Evolutionary conservation across 2,888 invertebrate species (phyloP), one percentile per base, ranked within the genome.

Genomic region (Strigamia transsilvanica): DNA sequence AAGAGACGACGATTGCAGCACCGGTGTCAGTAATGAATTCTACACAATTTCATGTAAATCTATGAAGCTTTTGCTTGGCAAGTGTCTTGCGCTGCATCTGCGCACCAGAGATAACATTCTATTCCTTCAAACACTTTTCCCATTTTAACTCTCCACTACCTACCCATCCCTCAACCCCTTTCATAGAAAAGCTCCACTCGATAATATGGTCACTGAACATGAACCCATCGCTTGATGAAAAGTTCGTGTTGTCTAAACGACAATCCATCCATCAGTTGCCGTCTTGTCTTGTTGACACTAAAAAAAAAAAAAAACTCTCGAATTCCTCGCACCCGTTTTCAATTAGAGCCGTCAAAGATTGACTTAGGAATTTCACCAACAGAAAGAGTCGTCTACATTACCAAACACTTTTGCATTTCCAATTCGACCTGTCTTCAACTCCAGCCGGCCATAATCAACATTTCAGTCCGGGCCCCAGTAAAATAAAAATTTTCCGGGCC

Each of bases 291-390:
- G 51, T 51, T 51, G 51, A 51, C 51, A 51, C 51, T 34, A 18
- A 15, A 56, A 46, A 12, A 46, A n/a, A n/a, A n/a, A n/a, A 46
- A 56, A 56, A 56, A 56, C 4, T 9, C 3, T 56, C 56, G 56
- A 56, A 56, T 56, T 56, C 56, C 56, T n/a, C n/a, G 56, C 56
- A 18, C 56, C 56, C 56, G 56, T 56, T 56, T 56, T 56, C 56
- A 56, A 56, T 56, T 56, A 56, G 56, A 18, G 21, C 56, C 56
- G 56, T 56, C 56, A 56, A 56, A 56, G 56, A 56, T 56, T 56
- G 56, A 56, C 56, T 56, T 56, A 56, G 56, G 56, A 56, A 56
- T 56, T 56, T 56, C 56, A 56, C 21, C 21, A 56, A 56, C n/a
- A 56, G 56, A 56, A 56, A 46, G 46, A 56, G 56, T 56, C 56